Evolutionary conservation across 30 jellyfish, hydroid and myxozoan genomes (phyloP).

Genomic region (Aurelia aurita complex sp. Pacific): DNA sequence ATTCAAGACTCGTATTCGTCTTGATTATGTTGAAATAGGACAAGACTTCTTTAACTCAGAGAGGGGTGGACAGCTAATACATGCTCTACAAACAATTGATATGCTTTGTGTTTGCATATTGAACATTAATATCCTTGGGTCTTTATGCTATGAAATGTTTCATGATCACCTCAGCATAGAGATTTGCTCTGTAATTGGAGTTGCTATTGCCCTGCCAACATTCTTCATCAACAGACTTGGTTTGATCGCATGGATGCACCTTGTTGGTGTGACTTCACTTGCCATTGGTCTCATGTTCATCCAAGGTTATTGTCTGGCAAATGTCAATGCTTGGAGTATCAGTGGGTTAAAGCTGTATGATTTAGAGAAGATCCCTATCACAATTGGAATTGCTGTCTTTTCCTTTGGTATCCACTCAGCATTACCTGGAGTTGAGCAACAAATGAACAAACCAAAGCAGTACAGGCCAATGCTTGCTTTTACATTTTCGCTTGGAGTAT

Average conservation of each 20-base stretch:
- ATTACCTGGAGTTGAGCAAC: conserved; percentile 95
- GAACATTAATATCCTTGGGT: conserved; percentile 87
- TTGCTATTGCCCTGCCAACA: conserved; percentile 83
- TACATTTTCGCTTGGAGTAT: conserved; percentile 51
- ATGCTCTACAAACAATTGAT: conserved; percentile 61
- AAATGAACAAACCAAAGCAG: conserved; percentile 83
- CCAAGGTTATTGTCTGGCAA: conserved; percentile 75
- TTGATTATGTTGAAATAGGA: conserved; percentile 80
- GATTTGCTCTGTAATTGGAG: conserved; percentile 91
- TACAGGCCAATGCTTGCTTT: conserved; percentile 68
- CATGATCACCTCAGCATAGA: conserved; percentile 50
- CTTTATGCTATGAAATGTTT: conserved; percentile 71
- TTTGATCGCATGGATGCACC: conserved; percentile 91
- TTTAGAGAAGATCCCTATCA: conserved; percentile 68
- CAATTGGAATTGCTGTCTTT: conserved; percentile 75
- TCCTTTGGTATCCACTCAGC: conserved; percentile 94
- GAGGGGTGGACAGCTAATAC: conserved; percentile 66
- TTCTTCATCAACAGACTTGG: conserved; percentile 73
- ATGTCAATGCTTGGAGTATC: conserved; percentile 51
- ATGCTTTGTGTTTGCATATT: conserved; percentile 84
- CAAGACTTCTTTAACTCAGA: conserved; percentile 69
- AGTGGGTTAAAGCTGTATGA: conserved; percentile 44
- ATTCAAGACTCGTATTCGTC: conserved; percentile 50
- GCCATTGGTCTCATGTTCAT: conserved; percentile 71
- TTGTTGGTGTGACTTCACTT: conserved; percentile 72